Conservation (phyloP, 2,113 vertebrate genomes). For the Euleptes europaea region DNA sequence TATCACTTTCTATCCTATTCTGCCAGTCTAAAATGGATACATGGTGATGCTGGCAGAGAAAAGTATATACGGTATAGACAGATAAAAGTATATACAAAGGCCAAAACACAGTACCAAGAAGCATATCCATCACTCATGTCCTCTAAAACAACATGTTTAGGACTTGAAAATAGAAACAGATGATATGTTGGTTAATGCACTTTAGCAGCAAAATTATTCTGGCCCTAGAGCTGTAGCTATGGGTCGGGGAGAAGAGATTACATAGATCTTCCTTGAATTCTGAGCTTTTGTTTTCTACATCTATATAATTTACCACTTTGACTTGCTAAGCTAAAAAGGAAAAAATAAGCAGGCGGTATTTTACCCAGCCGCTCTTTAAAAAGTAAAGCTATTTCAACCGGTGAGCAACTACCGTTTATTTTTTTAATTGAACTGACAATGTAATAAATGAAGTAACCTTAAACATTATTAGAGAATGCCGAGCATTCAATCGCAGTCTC, state of each 20-base stretch:
- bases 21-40: too few species aligned
- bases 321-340: neutral
- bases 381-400: neutral
- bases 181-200: neutral
- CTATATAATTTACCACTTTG: neutral
- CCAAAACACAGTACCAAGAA: neutral
- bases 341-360: neutral
- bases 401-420: neutral
- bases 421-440: neutral
- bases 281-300: neutral
- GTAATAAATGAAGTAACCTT: neutral
- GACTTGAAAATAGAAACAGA: neutral
- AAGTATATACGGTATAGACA: too few species aligned
- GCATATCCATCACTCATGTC: neutral
- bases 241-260: neutral
- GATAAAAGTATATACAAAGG: neutral
- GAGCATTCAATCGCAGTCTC: neutral
- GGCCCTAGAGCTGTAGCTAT: too few species aligned
- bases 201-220: neutral
- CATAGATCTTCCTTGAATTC: neutral
- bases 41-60: too few species aligned
- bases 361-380: neutral
- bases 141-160: neutral
- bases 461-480: neutral
- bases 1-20: too few species aligned